Evolutionary conservation across 2,888 invertebrate genomes (phyloP), one percentile per base, ranked within the genome.

Genomic region (Hirtodrosophila histrioides): DNA sequence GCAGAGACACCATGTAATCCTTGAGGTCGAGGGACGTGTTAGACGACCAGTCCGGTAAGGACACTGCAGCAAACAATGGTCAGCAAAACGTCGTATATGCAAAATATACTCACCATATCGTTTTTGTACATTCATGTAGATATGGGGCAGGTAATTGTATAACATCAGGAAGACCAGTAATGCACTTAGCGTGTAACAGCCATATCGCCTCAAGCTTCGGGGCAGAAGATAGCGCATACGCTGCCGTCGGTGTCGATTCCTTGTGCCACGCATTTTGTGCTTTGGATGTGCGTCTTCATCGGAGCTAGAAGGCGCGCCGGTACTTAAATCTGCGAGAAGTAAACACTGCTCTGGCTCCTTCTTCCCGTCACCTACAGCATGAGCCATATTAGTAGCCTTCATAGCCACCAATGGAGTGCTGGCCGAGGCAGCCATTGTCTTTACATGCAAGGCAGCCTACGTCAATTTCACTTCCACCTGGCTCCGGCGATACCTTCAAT

Each of bases 1-100:
- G 95, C 61, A 94, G 93, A 0, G 95, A 95, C 70, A 94, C 93
- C 23, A 96, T 94, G 89, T 96, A 96, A 63, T 94, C 92, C 83
- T 93, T 93, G 23, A 95, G 94, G 88, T 96, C 95, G 45, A 96
- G 92, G 24, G 95, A 95, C 1, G 94, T 94, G 84, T 95, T 94
- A 48, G 93, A 93, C n/a, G 94, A 93, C 96, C 96, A 96, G 41
- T 96, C 96, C 64, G 92, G 92, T 88, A 92, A 90, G 58, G 92
- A 92, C 72, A 92, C 93, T 92, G 89, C 8, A 55, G 45, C 5
- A 0, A 29, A 3, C 7, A 5, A 27, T 4, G 4, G 1, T 41
- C 29, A 33, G 5, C 27, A 40, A 48, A 11, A 9, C 11, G 35
- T 12, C 10, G 35, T 40, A 11, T 12, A 31, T 11, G 7, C 3